These are phyloP conservation scores for Neoascia interrupta DNA, from an alignment of 2,888 invertebrate species.

Conservation along the genomic window DNA sequence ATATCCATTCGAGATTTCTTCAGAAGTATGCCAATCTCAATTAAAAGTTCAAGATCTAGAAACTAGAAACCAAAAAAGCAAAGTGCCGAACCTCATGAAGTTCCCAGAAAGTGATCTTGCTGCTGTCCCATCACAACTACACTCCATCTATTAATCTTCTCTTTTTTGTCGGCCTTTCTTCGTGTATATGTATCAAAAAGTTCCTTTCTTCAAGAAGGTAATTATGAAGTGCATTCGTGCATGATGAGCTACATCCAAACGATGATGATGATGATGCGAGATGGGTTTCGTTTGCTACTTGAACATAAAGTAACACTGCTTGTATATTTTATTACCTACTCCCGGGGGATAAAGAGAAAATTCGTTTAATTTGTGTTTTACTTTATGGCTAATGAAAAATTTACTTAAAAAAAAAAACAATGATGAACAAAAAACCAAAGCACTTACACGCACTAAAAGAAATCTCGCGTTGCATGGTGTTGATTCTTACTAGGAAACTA, in stretches of 20 bases:
- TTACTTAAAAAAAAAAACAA: constrained; percentile 25
- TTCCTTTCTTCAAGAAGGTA: constrained; percentile 59
- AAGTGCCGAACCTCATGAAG: constrained; percentile 4
- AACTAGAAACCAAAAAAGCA: neutral
- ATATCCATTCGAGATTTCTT: constrained; percentile 24
- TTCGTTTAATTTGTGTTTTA: constrained; percentile 20
- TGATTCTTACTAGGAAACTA: constrained; percentile 1
- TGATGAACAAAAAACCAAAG: too few relatives aligned
- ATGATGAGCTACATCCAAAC: constrained; percentile 60
- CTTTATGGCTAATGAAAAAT: constrained; percentile 7
- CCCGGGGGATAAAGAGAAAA: constrained; percentile 34
- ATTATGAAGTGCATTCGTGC: constrained; percentile 71
- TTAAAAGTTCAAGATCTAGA: constrained; percentile 9
- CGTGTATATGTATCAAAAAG: constrained; percentile 11
- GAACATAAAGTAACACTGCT: constrained; percentile 10
- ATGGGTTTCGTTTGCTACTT: constrained; percentile 41
- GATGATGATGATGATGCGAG: too few relatives aligned
- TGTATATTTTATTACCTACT: neutral
- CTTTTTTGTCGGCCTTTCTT: constrained; percentile 2
- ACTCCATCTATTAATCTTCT: constrained; percentile 22
- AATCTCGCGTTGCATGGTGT: constrained; percentile 2
- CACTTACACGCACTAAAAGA: too few relatives aligned
- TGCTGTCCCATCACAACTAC: neutral
- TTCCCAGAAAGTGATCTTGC: constrained; percentile 38
- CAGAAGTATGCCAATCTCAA: constrained; percentile 41